Evolutionary conservation across 2,113 vertebrate genomes (phyloP).

Genomic region (Heliornis fulica): DNA sequence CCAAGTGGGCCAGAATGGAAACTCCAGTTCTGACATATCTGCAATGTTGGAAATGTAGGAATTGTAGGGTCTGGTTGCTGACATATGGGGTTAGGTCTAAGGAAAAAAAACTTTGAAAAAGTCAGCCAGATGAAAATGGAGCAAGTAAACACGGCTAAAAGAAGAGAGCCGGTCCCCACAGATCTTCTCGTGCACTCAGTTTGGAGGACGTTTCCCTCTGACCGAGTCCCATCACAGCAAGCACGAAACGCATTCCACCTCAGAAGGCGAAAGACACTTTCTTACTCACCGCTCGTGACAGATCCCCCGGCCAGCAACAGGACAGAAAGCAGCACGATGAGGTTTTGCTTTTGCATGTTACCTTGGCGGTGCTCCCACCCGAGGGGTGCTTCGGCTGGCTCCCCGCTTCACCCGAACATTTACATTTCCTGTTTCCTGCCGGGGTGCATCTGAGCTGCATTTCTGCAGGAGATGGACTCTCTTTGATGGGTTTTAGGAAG

Average conservation of each 20-base stretch:
- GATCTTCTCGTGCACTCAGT: neutral
- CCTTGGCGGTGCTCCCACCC: slow-evolving; percentile 30
- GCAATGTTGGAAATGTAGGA: neutral
- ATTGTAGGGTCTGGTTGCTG: neutral
- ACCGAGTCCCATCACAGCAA: slow-evolving; percentile 1
- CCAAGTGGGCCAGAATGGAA: neutral
- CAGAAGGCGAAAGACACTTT: neutral
- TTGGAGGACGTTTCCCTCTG: slow-evolving; percentile 47
- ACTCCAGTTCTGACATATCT: neutral
- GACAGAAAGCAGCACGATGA: neutral
- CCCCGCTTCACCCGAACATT: slow-evolving; percentile 49
- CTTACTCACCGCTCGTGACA: slow-evolving; percentile 70
- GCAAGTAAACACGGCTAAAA: neutral
- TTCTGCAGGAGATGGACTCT: slow-evolving; percentile 75
- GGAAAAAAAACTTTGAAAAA: neutral
- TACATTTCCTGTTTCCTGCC: slow-evolving; percentile 88
- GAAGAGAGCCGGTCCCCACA: slow-evolving; percentile 43
- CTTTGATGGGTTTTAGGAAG: slow-evolving; percentile 84
- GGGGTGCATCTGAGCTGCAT: slow-evolving; percentile 76
- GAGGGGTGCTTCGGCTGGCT: slow-evolving; percentile 43
- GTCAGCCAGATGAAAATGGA: neutral
- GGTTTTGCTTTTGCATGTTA: slow-evolving; percentile 47
- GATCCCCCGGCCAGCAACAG: slow-evolving; percentile 35
- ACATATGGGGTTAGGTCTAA: neutral
- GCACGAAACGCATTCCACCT: neutral